Conservation (phyloP, 2,113 vertebrate genomes). For the Rhabdomys dilectus region DNA sequence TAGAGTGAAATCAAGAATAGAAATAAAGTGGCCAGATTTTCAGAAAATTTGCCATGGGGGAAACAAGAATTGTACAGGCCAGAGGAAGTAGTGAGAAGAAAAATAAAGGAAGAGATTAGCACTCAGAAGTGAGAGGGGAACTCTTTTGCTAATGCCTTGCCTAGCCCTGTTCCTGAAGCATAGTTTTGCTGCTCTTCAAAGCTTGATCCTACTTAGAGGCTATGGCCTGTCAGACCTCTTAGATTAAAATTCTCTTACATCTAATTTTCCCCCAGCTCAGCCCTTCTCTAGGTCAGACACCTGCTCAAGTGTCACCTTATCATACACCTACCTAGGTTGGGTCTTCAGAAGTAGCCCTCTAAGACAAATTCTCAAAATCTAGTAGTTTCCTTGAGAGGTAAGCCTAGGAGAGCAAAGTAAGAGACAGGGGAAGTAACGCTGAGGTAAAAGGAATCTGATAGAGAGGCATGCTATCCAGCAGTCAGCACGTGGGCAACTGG, state of each 20-base stretch:
- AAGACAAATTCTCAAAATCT: not conserved
- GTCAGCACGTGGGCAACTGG: not conserved
- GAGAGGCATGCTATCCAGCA: not conserved
- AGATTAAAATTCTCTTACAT: not conserved
- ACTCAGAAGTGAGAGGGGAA: not conserved
- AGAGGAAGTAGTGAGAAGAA: constrained; percentile 8
- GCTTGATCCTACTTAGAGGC: not conserved
- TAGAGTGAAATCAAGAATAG: constrained; percentile 26
- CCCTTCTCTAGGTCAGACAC: not conserved
- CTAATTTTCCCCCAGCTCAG: not conserved
- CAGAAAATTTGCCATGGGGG: constrained; percentile 25
- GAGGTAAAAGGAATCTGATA: not conserved
- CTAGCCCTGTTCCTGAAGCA: not conserved
- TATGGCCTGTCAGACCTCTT: not conserved
- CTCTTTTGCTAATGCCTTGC: not conserved
- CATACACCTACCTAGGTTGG: not conserved
- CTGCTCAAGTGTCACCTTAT: not conserved
- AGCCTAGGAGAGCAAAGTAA: not conserved
- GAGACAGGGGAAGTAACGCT: not conserved
- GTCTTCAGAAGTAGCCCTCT: not conserved
- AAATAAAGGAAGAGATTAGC: not conserved
- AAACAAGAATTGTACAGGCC: not conserved
- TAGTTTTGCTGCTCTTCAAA: not conserved
- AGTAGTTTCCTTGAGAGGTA: not conserved
- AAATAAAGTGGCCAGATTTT: constrained; percentile 53